Conservation (phyloP, 2,113 vertebrate species). For the Labeo catla region DNA sequence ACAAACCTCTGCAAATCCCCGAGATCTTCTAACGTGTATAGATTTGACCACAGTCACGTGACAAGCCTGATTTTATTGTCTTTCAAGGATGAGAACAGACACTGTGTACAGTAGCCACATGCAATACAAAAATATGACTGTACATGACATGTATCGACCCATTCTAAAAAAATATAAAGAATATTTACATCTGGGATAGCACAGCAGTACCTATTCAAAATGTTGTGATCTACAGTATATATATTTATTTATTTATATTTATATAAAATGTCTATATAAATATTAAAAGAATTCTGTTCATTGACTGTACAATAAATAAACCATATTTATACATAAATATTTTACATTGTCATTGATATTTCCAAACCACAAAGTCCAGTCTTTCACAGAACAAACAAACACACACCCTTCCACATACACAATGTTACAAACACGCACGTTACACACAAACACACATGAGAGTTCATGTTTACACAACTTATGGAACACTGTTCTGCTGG, state of each 20-base stretch:
- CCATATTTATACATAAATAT: conserved; percentile 71
- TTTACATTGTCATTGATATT: conserved; percentile 65
- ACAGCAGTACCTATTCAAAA: conserved; percentile 76
- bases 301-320: conserved; percentile 77
- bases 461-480: conserved; percentile 70
- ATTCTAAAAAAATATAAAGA: conserved; percentile 78
- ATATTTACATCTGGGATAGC: conserved; percentile 76
- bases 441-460: conserved; percentile 65
- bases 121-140: conserved; percentile 85
- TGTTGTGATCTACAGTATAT: conserved; percentile 71
- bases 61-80: conserved; percentile 79
- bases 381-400: conserved; percentile 58
- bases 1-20: not conserved
- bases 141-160: conserved; percentile 77
- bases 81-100: conserved; percentile 79
- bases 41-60: conserved; percentile 60
- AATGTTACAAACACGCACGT: conserved; percentile 64
- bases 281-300: conserved; percentile 74
- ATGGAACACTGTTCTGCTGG: conserved; percentile 66
- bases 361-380: conserved; percentile 65
- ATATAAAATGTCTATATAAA: conserved; percentile 78
- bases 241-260: conserved; percentile 24
- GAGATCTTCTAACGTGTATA: not conserved
- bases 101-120: conserved; percentile 76
- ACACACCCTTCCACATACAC: conserved; percentile 46